A percentile compares a stretch with the other conserved stretches of the same genome.
Conservation (phyloP, 2,797 vertebrate species). For the Nyctibius grandis region DNA sequence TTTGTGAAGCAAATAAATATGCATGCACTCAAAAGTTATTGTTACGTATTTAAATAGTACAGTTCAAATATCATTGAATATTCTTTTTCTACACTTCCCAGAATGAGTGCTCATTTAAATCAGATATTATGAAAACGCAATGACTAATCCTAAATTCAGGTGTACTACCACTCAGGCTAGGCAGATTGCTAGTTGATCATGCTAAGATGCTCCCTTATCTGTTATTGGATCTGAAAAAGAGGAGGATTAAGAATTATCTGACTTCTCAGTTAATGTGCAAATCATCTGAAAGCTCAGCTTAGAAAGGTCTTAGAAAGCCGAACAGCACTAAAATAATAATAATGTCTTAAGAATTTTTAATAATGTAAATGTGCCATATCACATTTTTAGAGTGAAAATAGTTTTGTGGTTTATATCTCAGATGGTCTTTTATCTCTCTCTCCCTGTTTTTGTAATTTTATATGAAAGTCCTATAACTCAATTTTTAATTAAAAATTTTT, state of each 20-base stretch:
- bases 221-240: slow-evolving; percentile 93
- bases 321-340: slow-evolving; percentile 71
- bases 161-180: slow-evolving; percentile 85
- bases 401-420: slow-evolving; percentile 35
- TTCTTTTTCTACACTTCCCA: slow-evolving; percentile 31
- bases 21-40: neutral
- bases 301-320: slow-evolving; percentile 68
- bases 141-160: slow-evolving; percentile 84
- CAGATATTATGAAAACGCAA: slow-evolving; percentile 56
- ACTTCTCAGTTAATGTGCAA: slow-evolving; percentile 91
- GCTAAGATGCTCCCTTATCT: slow-evolving; percentile 88
- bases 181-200: slow-evolving; percentile 92
- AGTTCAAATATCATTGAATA: slow-evolving; percentile 19
- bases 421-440: neutral
- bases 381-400: slow-evolving; percentile 45
- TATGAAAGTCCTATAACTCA: slow-evolving; percentile 27
- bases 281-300: slow-evolving; percentile 86
- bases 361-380: slow-evolving; percentile 25
- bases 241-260: slow-evolving; percentile 96
- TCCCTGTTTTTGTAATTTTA: slow-evolving; percentile 6
- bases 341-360: slow-evolving; percentile 58
- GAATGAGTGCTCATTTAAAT: slow-evolving; percentile 66
- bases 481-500: slow-evolving; percentile 27
- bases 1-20: slow-evolving; percentile 4
- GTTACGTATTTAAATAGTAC: neutral